Conservation (phyloP, 2,113 vertebrate genomes). For the Gymnocephalus cernua region DNA sequence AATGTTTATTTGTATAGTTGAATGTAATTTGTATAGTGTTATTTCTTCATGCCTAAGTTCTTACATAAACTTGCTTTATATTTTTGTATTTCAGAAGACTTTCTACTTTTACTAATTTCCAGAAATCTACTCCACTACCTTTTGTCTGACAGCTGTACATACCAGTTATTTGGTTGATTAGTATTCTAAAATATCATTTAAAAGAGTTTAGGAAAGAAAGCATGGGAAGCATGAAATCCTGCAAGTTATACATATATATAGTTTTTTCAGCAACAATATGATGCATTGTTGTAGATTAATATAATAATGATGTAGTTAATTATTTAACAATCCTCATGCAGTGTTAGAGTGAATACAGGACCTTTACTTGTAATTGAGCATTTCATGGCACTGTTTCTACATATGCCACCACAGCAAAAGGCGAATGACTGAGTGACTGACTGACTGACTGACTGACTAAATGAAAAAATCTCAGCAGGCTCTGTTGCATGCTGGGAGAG, state of each 20-base stretch:
- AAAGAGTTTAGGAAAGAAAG: too few species aligned
- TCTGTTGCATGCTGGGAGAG: slow-evolving; percentile 49
- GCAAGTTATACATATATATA: too few species aligned
- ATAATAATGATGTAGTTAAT: neutral
- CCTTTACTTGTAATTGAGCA: neutral
- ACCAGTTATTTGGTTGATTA: neutral
- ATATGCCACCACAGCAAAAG: slow-evolving; percentile 1
- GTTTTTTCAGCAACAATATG: too few species aligned
- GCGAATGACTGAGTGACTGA: neutral
- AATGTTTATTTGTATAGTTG: neutral
- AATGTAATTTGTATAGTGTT: neutral
- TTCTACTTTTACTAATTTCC: neutral
- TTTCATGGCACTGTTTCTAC: neutral
- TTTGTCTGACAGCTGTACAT: neutral
- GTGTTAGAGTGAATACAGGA: neutral
- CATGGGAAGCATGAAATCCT: too few species aligned
- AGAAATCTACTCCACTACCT: neutral
- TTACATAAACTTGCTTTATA: neutral
- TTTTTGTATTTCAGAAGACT: slow-evolving; percentile 1
- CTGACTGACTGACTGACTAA: slow-evolving; percentile 19
- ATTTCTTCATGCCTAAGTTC: neutral
- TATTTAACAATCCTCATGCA: neutral
- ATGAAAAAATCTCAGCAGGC: slow-evolving; percentile 33
- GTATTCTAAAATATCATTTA: neutral
- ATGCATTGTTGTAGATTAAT: too few species aligned